Evolutionary conservation across 2,888 invertebrate genomes (phyloP).

Genomic region (Aporophyla nigra): DNA sequence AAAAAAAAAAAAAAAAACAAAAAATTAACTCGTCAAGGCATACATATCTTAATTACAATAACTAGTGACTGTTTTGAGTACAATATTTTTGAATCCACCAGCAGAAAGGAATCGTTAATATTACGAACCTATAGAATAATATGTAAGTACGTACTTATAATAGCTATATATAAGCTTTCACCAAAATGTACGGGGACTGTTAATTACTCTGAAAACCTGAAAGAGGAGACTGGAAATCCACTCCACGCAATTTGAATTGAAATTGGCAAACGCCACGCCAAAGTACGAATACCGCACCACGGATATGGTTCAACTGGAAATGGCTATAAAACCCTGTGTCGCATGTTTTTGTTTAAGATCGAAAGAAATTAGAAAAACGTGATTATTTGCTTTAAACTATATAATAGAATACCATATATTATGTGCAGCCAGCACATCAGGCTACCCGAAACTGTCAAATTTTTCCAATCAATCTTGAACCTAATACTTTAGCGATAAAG

Average conservation of each 20-base stretch:
- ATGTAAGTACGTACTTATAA: conserved; percentile 6
- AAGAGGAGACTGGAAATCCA: conserved; percentile 74
- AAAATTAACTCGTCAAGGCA: no score
- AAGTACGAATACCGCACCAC: conserved; percentile 68
- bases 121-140: conserved; percentile 1
- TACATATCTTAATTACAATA: no score
- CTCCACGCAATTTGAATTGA: conserved; percentile 80
- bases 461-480: no score
- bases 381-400: no score
- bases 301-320: conserved; percentile 62
- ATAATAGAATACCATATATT: no score
- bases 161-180: conserved; percentile 29
- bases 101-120: conserved; percentile 25
- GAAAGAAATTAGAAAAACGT: no score
- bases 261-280: conserved; percentile 75
- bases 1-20: no score
- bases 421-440: no score
- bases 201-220: conserved; percentile 76
- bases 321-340: background rate
- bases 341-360: background rate
- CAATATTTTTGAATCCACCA: no score
- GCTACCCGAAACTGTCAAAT: no score
- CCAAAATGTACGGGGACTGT: conserved; percentile 66
- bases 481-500: no score
- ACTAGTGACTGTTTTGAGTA: no score